Percentiles rank a stretch among this genome's conserved stretches.
These are phyloP conservation scores for Patella vulgata DNA, from an alignment of 1,140 invertebrate species.

Conservation along the genomic window DNA sequence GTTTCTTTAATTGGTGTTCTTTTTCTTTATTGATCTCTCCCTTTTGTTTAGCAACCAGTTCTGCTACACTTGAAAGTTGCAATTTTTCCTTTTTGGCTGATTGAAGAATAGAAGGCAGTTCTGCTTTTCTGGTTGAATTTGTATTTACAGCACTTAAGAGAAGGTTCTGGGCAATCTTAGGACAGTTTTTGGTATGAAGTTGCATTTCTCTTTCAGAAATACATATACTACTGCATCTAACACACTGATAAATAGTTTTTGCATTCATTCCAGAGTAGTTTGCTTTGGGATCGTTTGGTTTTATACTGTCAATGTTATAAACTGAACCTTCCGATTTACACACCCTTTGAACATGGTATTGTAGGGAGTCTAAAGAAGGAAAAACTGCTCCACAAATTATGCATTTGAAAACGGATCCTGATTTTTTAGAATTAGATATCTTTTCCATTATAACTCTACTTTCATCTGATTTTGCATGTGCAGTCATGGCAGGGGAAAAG, in stretches of 20 bases:
- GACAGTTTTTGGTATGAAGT: conserved; percentile 13
- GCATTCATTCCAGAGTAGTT: conserved; percentile 24
- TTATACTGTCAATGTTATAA: conserved; percentile 13
- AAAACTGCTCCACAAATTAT: conserved; percentile 33
- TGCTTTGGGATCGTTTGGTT: conserved; percentile 19
- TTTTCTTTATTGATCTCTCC: conserved; percentile 10
- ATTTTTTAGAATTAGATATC: too few species aligned
- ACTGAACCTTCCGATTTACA: conserved; percentile 24
- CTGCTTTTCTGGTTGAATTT: conserved; percentile 5
- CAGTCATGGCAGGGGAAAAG: too few species aligned
- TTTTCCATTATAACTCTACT: too few species aligned
- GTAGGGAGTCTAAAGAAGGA: conserved; percentile 22
- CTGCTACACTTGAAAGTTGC: conserved; percentile 5
- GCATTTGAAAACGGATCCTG: conserved; percentile 5
- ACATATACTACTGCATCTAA: conserved; percentile 29
- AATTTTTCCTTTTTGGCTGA: conserved; percentile 10
- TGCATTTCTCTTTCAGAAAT: conserved; percentile 29
- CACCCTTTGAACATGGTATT: conserved; percentile 25
- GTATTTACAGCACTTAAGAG: neutral
- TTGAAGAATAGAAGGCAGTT: neutral
- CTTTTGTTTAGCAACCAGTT: conserved; percentile 8
- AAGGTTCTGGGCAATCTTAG: too few species aligned
- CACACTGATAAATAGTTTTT: conserved; percentile 32
- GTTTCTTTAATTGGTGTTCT: neutral
- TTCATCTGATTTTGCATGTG: too few species aligned